phyloP scores from a whole-genome alignment of 2,797 vertebrate species.

The Ctenopoma multispine region DNA sequence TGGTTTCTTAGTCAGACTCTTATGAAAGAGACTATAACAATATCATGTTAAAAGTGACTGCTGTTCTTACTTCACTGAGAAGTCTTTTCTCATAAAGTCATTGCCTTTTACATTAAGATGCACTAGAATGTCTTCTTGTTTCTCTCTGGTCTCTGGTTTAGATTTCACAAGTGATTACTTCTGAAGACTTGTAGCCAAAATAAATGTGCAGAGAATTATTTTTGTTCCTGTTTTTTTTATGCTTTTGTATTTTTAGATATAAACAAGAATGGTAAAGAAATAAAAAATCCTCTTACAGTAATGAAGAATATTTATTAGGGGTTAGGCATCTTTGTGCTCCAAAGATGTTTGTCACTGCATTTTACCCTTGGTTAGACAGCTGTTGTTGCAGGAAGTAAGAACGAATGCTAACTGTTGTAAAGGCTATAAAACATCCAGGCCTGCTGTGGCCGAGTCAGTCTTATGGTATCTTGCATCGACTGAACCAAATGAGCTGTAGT shows the following conservation, averaged over 20 bases:
- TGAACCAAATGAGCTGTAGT: constrained; percentile 57
- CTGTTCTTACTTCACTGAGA: constrained; percentile 27
- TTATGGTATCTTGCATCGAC: constrained; percentile 52
- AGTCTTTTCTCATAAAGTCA: constrained; percentile 55
- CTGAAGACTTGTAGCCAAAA: constrained; percentile 24
- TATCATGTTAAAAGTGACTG: constrained; percentile 44
- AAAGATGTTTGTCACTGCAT: not conserved
- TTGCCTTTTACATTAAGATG: constrained; percentile 31
- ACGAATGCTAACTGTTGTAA: constrained; percentile 51
- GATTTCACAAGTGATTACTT: constrained; percentile 44
- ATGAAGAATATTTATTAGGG: not conserved
- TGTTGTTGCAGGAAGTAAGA: constrained; percentile 69
- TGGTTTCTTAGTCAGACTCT: constrained; percentile 1
- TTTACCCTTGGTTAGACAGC: constrained; percentile 21
- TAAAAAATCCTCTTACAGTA: not conserved
- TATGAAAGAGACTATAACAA: constrained; percentile 47
- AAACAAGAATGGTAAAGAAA: not conserved
- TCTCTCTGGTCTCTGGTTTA: constrained; percentile 28
- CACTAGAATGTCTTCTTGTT: constrained; percentile 38
- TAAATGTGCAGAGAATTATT: not conserved
- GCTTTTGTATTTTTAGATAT: not conserved
- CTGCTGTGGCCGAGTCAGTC: constrained; percentile 42
- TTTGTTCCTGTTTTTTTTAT: constrained; percentile 7
- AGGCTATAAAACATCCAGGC: constrained; percentile 33
- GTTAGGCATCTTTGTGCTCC: no score